phyloP scores from a whole-genome alignment of 64 coral and sea anemone genomes.

The Exaiptasia diaphana region DNA sequence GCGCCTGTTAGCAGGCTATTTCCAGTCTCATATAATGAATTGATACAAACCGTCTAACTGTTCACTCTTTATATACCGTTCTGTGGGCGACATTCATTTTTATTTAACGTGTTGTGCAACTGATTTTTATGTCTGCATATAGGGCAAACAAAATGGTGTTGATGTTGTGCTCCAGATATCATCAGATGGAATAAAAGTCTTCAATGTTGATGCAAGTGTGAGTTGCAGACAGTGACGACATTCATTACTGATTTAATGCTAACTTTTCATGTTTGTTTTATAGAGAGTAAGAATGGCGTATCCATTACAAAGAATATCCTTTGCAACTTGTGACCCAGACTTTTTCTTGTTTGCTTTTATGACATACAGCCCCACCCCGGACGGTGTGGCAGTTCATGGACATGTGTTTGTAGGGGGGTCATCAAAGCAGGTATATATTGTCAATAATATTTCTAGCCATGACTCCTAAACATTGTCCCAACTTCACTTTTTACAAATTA shows the following conservation, averaged over 20 bases:
- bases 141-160: slow-evolving; percentile 38
- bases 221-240: not conserved
- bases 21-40: no score
- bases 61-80: no score
- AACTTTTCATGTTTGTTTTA: not conserved
- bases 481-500: no score
- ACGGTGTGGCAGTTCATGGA: slow-evolving; percentile 70
- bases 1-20: no score
- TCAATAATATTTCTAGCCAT: no score
- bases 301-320: slow-evolving; percentile 86
- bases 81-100: no score
- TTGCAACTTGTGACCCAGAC: slow-evolving; percentile 85
- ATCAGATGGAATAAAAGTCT: slow-evolving; percentile 83
- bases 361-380: slow-evolving; percentile 68
- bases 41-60: no score
- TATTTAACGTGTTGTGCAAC: no score
- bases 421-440: slow-evolving; percentile 35
- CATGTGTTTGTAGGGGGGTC: slow-evolving; percentile 70
- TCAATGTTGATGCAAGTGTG: slow-evolving; percentile 71
- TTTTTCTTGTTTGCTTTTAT: slow-evolving; percentile 88
- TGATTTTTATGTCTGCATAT: not conserved
- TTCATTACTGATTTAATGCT: not conserved
- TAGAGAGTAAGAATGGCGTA: slow-evolving; percentile 94
- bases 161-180: slow-evolving; percentile 64
- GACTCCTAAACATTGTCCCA: no score